A percentile compares a stretch with the other conserved stretches of the same genome.
phyloP scores from a whole-genome alignment of 2,797 vertebrate species.

The Sternotherus odoratus region DNA sequence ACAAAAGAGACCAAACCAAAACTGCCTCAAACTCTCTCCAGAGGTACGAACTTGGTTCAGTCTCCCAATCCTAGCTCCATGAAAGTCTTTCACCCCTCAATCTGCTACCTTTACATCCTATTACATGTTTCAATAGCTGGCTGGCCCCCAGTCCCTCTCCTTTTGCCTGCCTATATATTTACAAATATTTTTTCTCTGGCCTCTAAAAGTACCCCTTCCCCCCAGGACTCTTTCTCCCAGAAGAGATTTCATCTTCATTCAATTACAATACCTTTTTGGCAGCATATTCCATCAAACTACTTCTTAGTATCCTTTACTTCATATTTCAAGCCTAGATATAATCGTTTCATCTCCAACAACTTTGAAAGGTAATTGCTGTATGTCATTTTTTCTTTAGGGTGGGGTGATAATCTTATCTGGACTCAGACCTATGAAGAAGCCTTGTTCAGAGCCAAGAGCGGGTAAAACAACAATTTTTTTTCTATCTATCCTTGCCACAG shows the following conservation, averaged over 20 bases:
- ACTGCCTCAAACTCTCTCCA: constrained; percentile 92
- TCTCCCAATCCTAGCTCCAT: neutral
- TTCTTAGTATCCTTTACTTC: too few relatives aligned
- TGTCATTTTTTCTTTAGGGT: constrained; percentile 82
- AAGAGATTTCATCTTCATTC: fast-evolving
- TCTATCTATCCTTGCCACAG: fast-evolving
- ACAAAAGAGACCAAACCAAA: constrained; percentile 70
- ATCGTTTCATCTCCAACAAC: neutral
- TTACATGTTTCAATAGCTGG: neutral
- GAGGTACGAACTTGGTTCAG: constrained; percentile 83
- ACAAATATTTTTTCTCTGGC: neutral
- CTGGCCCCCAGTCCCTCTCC: neutral
- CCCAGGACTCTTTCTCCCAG: neutral
- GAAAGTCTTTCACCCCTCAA: neutral
- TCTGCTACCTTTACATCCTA: neutral
- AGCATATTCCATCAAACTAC: fast-evolving
- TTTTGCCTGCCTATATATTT: neutral
- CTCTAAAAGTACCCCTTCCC: neutral
- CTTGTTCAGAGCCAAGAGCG: constrained; percentile 88
- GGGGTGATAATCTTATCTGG: constrained; percentile 96
- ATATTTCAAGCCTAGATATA: neutral
- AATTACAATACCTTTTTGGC: neutral
- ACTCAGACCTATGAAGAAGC: constrained; percentile 97
- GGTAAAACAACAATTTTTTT: constrained; percentile 72
- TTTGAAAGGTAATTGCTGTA: neutral